Evolutionary conservation across 2,113 vertebrate species (phyloP).

Genomic region (Amblyopsis rosae): DNA sequence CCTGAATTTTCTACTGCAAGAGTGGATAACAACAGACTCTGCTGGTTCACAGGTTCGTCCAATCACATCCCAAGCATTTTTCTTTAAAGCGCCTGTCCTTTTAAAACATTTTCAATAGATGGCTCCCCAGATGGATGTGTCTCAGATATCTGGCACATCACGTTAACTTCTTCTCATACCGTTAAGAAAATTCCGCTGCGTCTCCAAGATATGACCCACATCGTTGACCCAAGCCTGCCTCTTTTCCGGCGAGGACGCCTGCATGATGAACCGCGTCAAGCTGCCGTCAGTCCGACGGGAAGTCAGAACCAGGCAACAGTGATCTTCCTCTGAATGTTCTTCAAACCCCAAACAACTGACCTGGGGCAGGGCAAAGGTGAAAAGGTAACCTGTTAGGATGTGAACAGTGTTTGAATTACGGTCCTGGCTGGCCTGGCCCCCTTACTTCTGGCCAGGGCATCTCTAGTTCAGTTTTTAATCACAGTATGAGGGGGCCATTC

Average conservation of each 20-base stretch:
- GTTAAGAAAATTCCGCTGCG: constrained; percentile 89
- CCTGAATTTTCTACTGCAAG: too few relatives aligned
- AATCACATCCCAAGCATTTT: too few relatives aligned
- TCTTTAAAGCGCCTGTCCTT: too few relatives aligned
- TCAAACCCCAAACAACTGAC: constrained; percentile 88
- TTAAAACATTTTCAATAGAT: too few relatives aligned
- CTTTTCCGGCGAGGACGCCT: constrained; percentile 74
- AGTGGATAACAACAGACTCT: too few relatives aligned
- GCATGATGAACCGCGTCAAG: constrained; percentile 79
- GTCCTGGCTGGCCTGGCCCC: too few relatives aligned
- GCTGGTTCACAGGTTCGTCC: too few relatives aligned
- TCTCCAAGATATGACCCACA: constrained; percentile 86
- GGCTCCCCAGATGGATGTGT: too few relatives aligned
- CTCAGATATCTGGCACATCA: too few relatives aligned
- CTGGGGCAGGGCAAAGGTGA: constrained; percentile 59
- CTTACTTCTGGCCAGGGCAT: too few relatives aligned
- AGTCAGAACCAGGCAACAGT: constrained; percentile 81
- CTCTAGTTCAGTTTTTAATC: too few relatives aligned
- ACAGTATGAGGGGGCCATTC: too few relatives aligned
- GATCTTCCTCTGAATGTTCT: constrained; percentile 75
- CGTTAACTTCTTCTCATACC: constrained; percentile 61
- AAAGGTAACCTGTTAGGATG: not conserved
- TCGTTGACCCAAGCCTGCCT: constrained; percentile 81
- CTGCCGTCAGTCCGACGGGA: constrained; percentile 81
- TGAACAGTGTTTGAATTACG: not conserved